A percentile compares a stretch with the other conserved stretches of the same genome.
Conservation (phyloP, 2,888 invertebrate genomes). For the Drosophila cracens region DNA sequence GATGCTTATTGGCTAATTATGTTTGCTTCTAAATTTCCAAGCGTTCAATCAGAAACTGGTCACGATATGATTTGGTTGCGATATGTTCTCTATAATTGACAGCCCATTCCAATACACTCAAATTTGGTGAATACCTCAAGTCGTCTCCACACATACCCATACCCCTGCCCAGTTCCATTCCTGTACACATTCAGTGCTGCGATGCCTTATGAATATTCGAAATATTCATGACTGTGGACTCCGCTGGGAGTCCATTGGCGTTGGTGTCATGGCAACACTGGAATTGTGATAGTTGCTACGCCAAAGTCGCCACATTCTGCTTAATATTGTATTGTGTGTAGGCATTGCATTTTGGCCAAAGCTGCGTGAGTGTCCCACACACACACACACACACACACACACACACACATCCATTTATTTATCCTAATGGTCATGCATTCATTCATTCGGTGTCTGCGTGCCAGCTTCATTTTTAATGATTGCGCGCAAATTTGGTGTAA, state of each 20-base stretch:
- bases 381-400: neutral
- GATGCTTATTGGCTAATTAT: neutral
- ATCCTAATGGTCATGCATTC: conserved; percentile 18
- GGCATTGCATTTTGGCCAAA: conserved; percentile 26
- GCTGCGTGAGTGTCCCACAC: neutral
- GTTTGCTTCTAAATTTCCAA: neutral
- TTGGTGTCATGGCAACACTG: conserved; percentile 48
- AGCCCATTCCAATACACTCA: neutral
- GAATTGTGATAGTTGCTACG: conserved; percentile 54
- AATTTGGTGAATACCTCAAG: conserved; percentile 56
- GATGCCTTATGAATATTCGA: conserved; percentile 50
- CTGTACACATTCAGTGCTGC: conserved; percentile 8
- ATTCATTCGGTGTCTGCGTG: conserved; percentile 11
- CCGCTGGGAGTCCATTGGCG: conserved; percentile 29
- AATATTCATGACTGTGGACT: conserved; percentile 29
- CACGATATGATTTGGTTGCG: neutral
- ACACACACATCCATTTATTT: neutral
- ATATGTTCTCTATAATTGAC: conserved; percentile 1
- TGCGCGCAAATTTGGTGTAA: conserved; percentile 10
- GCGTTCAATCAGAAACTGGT: neutral
- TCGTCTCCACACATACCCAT: neutral
- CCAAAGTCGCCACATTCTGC: conserved; percentile 51
- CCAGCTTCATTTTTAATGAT: conserved; percentile 35
- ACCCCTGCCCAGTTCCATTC: neutral
- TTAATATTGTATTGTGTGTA: conserved; percentile 44